Percentiles rank a stretch among this genome's conserved stretches.
These are phyloP conservation scores for Aplocera efformata DNA, from an alignment of 2,888 invertebrate species.

Conservation along the genomic window DNA sequence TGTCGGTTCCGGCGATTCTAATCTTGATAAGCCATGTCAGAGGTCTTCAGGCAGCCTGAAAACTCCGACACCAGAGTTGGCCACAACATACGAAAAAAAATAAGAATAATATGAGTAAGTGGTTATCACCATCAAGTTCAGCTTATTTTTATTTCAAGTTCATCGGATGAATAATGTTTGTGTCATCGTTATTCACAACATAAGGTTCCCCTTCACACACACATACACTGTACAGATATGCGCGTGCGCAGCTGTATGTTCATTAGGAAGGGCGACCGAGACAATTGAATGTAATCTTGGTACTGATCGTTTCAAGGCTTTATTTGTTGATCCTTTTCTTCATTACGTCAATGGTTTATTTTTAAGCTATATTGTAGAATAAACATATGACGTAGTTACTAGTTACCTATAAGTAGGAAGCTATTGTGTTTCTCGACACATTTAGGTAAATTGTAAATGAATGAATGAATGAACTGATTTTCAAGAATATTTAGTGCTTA, in stretches of 20 bases:
- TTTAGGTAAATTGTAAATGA: no score
- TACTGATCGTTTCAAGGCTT: conserved; percentile 54
- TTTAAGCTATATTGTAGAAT: conserved; percentile 43
- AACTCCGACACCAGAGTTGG: no score
- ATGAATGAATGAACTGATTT: no score
- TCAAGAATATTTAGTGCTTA: no score
- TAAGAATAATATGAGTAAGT: conserved; percentile 18
- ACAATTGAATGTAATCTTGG: conserved; percentile 40
- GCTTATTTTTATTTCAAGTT: conserved; percentile 39
- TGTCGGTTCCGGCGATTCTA: no score
- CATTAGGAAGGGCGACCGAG: conserved; percentile 42
- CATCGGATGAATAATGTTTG: conserved; percentile 38
- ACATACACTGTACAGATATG: conserved; percentile 23
- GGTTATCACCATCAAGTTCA: conserved; percentile 27
- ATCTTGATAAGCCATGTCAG: no score
- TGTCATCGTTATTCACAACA: conserved; percentile 36
- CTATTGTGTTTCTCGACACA: no score
- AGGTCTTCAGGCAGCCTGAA: no score
- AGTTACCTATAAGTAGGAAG: no score
- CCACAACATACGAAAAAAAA: no score
- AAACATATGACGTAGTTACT: conserved; percentile 36
- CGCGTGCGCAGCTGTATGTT: conserved; percentile 34
- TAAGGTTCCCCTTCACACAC: conserved; percentile 18
- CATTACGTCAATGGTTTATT: conserved; percentile 56
- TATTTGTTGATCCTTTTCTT: conserved; percentile 51